Base-by-base conservation (phyloP, 2,113 vertebrate genomes). In the Paradisaea rubra region DNA sequence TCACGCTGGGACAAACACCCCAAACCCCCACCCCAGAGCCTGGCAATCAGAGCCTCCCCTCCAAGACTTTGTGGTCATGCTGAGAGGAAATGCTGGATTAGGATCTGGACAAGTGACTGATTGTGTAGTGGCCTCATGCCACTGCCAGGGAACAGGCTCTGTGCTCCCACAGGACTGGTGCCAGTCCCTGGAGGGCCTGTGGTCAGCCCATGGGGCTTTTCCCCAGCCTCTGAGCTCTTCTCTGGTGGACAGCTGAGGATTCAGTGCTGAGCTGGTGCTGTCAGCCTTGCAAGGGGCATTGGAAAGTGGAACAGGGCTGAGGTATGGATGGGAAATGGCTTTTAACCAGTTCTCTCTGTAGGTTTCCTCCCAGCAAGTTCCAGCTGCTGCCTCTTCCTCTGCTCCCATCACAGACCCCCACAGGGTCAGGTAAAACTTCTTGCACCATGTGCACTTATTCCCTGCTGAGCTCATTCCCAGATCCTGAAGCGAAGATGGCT, bases 1-100 rank as follows among this genome's bases (percentile, higher is more conserved):
- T 25, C 21, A 39, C 0, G 0, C 16, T 33, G 37, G 42, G 42
- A 53, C 12, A 71, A 37, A 15, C n/a, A 22, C 31, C n/a, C 50
- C 37, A 37, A 41, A 30, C 4, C 17, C n/a, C 27, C 30, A 21
- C 7, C 14, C 45, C 25, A 10, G 61, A 24, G 66, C 24, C 45
- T 44, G 86, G 61, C 10, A 41, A 4, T 61, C n/a, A 6, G 39
- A 82, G 47, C 47, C 9, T 30, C 33, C 22, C 35, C 56, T 4
- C n/a, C 1, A 4, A 53, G 41, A 30, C n/a, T 11, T 28, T 10
- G 31, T 3, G 2, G 25, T 16, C 2, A 2, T 57, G 56, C 66
- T 21, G 17, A 64, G 25, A 33, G 54, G 41, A 64, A 85, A 8
- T 31, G 65, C 33, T 45, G n/a, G n/a, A 9, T 39, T 47, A 25